Conservation (phyloP, 2,888 invertebrate species). For the Monoplex corrugatus region DNA sequence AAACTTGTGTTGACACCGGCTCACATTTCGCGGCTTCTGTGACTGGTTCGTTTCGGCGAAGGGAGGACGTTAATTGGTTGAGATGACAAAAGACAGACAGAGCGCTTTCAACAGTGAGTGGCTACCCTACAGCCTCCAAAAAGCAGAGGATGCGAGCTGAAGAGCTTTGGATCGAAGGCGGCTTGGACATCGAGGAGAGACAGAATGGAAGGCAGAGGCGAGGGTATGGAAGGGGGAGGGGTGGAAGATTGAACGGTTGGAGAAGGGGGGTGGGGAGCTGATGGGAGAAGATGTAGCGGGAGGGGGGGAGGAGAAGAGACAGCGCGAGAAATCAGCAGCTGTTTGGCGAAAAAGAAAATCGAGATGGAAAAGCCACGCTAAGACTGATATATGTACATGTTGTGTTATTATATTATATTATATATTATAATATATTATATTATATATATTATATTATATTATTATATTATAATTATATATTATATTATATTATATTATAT, state of each 20-base stretch:
- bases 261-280: not conserved
- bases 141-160: not conserved
- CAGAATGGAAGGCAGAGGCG: not conserved
- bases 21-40: not conserved
- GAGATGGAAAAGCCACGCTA: too few relatives aligned
- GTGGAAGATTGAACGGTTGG: too few relatives aligned
- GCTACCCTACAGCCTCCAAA: not conserved
- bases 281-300: not conserved
- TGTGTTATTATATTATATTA: too few relatives aligned
- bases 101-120: not conserved
- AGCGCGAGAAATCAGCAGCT: not conserved
- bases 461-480: too few relatives aligned
- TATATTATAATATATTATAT: too few relatives aligned
- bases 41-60: not conserved
- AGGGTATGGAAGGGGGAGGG: not conserved
- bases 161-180: conserved; percentile 7
- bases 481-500: too few relatives aligned
- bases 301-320: not conserved
- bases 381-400: too few relatives aligned
- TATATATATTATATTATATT: too few relatives aligned
- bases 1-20: not conserved
- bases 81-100: conserved; percentile 13
- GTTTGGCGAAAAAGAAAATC: too few relatives aligned
- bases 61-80: not conserved
- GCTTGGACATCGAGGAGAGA: not conserved